These are phyloP conservation scores for Tetramorium bicarinatum DNA, from an alignment of 2,888 invertebrate genomes.

Conservation along the genomic window DNA sequence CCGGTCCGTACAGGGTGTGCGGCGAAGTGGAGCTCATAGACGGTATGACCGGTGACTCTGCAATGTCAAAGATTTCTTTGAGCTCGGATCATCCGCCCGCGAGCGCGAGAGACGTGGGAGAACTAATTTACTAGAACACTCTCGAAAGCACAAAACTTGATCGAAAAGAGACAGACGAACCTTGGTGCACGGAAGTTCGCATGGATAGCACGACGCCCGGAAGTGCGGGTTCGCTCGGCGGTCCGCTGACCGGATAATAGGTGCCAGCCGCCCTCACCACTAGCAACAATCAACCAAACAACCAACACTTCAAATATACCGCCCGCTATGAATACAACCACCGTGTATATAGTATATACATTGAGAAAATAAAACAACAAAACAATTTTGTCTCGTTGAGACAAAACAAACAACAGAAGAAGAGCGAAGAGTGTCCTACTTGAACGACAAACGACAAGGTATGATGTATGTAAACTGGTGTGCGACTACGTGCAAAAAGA, in stretches of 20 bases:
- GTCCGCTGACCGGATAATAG: slow-evolving; percentile 94
- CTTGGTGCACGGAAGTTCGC: slow-evolving; percentile 87
- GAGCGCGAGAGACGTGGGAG: slow-evolving; percentile 8
- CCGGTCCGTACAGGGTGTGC: slow-evolving; percentile 89
- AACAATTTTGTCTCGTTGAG: slow-evolving; percentile 18
- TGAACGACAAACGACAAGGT: slow-evolving; percentile 45
- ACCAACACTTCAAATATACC: slow-evolving; percentile 86
- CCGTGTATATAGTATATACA: slow-evolving; percentile 69
- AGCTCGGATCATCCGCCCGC: not conserved
- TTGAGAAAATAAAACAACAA: slow-evolving; percentile 48
- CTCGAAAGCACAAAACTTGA: slow-evolving; percentile 80
- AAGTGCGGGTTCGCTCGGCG: slow-evolving; percentile 88
- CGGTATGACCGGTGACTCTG: slow-evolving; percentile 78
- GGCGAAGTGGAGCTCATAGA: slow-evolving; percentile 80
- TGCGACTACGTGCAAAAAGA: slow-evolving; percentile 80
- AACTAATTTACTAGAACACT: slow-evolving; percentile 64
- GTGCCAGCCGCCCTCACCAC: slow-evolving; percentile 97
- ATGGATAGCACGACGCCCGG: slow-evolving; percentile 87
- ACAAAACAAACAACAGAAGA: slow-evolving; percentile 41
- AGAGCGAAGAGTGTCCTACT: slow-evolving; percentile 60
- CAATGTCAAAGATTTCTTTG: slow-evolving; percentile 80
- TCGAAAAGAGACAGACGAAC: slow-evolving; percentile 83
- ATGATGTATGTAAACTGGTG: slow-evolving; percentile 65
- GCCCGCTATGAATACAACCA: slow-evolving; percentile 82
- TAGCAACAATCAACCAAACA: slow-evolving; percentile 89